A percentile compares a stretch with the other conserved stretches of the same genome.
These are phyloP conservation scores for Apomyelois bistriatella DNA, from an alignment of 2,888 invertebrate species.

Conservation along the genomic window DNA sequence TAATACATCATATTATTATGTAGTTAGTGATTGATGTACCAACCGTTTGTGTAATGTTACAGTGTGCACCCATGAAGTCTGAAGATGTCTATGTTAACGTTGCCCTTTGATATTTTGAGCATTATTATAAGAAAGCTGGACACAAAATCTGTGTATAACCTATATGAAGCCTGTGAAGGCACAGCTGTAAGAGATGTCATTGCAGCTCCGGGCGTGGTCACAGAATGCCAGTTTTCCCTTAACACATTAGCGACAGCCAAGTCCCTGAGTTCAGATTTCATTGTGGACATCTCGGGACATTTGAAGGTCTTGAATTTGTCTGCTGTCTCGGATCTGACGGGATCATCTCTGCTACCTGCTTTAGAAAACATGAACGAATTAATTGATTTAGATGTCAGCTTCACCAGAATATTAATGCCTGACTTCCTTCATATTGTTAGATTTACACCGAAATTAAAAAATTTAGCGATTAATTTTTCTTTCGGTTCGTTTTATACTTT, in stretches of 20 bases:
- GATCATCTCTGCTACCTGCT: background rate
- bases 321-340: background rate
- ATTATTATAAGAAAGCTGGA: background rate
- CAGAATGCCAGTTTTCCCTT: background rate
- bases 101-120: too few species aligned
- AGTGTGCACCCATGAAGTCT: too few species aligned
- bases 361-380: background rate
- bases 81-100: too few species aligned
- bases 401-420: background rate
- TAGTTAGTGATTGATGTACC: too few species aligned
- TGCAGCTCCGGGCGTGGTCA: background rate
- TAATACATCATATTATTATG: too few species aligned
- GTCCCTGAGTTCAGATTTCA: background rate
- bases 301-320: background rate
- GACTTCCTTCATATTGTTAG: background rate
- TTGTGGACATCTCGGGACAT: background rate
- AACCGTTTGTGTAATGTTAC: too few species aligned
- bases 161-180: background rate
- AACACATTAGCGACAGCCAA: background rate
- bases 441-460: background rate
- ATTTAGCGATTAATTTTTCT: background rate
- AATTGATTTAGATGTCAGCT: background rate
- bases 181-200: background rate
- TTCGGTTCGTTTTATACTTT: background rate
- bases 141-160: background rate